Base-by-base conservation (phyloP, 2,113 vertebrate species). In the Tragelaphus imberbis region DNA sequence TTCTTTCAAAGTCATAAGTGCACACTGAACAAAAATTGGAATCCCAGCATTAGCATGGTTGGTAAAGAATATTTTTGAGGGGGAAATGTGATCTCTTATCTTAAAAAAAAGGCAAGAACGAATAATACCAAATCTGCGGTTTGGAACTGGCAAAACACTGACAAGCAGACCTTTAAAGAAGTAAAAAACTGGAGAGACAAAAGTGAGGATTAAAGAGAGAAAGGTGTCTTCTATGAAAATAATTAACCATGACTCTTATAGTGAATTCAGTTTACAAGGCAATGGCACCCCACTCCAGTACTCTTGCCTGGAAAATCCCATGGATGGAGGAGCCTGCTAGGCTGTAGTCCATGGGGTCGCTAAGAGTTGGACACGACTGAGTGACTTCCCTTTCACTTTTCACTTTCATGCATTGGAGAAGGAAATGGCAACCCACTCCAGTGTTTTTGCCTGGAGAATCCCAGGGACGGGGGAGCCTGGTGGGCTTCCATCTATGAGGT, bases 171-270 rank as follows among this genome's bases (percentile, higher is more conserved):
- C 49, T 96, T 85, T 88, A 95, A 96, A 93, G 82, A 59, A 49
- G 77, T 10, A 33, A 44, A 80, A 77, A 87, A 88, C 13, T 5
- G 16, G 58, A 96, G 23, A 89, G 91, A 90, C 55, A 80, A 93
- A 96, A 95, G 97, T 79, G 75, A 97, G 85, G 79, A 80, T 49
- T 68, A 59, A 68, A 93, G 36, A 44, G 47, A 81, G n/a, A 89
- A 88, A 79, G 15, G 56, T 40, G 12, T 28, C 77, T 84, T 27
- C 58, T 59, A 49, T 6, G 9, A 5, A 51, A 47, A 59, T 53
- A 88, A 71, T 95, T 94, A 96, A 91, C 59, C 6, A 36, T 17
- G 55, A 49, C 36, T 96, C 58, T 90, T 55, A 86, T 2, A 88
- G 53, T 55, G 88, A 94, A 59, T 91, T 82, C 15, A 77, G 77